Conservation (phyloP, 2,797 vertebrate species). For the Diglossa cyanea region DNA sequence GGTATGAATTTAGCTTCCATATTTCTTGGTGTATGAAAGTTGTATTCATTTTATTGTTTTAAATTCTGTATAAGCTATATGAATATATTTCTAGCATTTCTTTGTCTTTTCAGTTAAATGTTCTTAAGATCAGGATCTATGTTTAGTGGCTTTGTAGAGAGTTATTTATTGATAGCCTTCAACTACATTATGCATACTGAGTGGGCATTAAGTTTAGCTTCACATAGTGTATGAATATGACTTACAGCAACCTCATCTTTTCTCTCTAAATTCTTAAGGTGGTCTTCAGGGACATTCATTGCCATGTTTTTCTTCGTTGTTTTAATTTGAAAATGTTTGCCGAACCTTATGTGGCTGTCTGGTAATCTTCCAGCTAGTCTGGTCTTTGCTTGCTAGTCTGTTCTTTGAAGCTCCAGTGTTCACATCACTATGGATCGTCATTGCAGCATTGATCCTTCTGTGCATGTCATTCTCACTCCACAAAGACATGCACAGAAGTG, state of each 20-base stretch:
- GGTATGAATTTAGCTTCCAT: not conserved
- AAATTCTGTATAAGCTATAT: not conserved
- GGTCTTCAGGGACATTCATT: not conserved
- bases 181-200: not conserved
- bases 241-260: not conserved
- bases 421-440: fast-evolving
- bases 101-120: not conserved
- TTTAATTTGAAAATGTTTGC: not conserved
- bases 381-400: not conserved
- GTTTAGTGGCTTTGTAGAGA: not conserved
- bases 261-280: not conserved
- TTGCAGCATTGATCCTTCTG: not conserved
- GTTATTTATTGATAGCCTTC: not conserved
- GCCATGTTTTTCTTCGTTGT: not conserved
- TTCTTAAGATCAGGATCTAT: not conserved
- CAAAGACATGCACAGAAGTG: not conserved
- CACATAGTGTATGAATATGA: not conserved
- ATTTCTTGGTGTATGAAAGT: not conserved
- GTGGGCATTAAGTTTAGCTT: not conserved
- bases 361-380: not conserved
- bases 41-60: not conserved
- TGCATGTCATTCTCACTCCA: not conserved
- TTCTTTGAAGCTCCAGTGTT: not conserved
- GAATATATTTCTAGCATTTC: not conserved
- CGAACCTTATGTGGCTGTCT: not conserved